These are phyloP conservation scores for Chrysotoxum bicinctum DNA, from an alignment of 2,888 invertebrate genomes.

Conservation along the genomic window DNA sequence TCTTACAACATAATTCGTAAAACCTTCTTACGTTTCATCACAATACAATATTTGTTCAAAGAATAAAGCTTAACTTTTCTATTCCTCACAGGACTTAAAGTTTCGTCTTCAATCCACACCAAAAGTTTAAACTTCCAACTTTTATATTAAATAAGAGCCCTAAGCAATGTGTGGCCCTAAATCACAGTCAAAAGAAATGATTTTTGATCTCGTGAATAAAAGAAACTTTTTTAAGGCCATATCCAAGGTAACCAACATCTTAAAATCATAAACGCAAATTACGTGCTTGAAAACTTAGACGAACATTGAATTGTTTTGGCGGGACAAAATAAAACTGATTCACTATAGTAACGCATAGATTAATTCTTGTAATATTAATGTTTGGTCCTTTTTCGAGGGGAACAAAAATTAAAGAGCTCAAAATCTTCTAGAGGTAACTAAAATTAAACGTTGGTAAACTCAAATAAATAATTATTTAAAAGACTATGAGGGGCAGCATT, in stretches of 20 bases:
- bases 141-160: background rate
- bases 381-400: too few species aligned
- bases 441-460: too few species aligned
- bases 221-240: background rate
- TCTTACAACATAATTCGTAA: too few species aligned
- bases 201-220: background rate
- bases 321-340: background rate
- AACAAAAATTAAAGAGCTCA: too few species aligned
- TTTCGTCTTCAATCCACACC: background rate
- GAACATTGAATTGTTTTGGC: background rate
- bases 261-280: slow-evolving; percentile 3
- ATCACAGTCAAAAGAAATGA: background rate
- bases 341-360: background rate
- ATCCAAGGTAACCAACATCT: background rate
- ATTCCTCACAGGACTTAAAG: too few species aligned
- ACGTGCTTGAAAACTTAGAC: background rate
- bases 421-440: too few species aligned
- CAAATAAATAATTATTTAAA: too few species aligned
- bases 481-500: too few species aligned
- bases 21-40: too few species aligned
- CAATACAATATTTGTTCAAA: too few species aligned
- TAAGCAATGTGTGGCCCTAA: background rate
- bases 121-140: background rate
- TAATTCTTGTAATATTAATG: too few species aligned
- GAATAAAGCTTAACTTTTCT: too few species aligned